Percentiles rank a stretch among this genome's conserved stretches.
phyloP scores from a whole-genome alignment of 2,113 vertebrate species.

The Tupaia tana region DNA sequence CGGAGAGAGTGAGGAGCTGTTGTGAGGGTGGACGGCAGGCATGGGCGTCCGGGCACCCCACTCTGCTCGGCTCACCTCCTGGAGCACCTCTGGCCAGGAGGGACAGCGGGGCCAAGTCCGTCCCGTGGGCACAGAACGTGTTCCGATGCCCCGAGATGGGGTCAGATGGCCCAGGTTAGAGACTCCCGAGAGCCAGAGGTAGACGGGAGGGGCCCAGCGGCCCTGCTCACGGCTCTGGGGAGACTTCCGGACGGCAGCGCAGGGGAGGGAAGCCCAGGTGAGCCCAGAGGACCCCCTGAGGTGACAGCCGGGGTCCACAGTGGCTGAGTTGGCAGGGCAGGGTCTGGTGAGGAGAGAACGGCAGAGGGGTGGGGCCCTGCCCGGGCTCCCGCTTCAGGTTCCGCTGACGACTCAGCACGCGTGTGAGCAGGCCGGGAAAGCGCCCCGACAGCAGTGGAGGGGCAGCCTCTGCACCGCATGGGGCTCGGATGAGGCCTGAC shows the following conservation, averaged over 20 bases:
- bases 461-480: no score
- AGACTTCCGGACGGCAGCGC: background rate
- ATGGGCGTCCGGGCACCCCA: no score
- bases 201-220: background rate
- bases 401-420: background rate
- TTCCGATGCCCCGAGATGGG: no score
- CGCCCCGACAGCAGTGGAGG: background rate
- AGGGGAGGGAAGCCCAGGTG: rapidly evolving
- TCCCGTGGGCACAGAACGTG: no score
- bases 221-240: background rate
- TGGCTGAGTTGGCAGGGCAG: no score
- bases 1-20: no score
- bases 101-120: no score
- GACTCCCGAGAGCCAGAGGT: background rate
- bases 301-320: no score
- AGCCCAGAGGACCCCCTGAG: background rate
- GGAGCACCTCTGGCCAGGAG: no score
- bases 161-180: no score
- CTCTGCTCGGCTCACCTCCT: no score
- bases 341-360: background rate
- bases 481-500: background rate
- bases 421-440: background rate
- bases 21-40: no score
- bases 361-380: background rate
- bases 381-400: background rate